phyloP scores from a whole-genome alignment of 2,113 vertebrate genomes.

The Pitta sordida region DNA sequence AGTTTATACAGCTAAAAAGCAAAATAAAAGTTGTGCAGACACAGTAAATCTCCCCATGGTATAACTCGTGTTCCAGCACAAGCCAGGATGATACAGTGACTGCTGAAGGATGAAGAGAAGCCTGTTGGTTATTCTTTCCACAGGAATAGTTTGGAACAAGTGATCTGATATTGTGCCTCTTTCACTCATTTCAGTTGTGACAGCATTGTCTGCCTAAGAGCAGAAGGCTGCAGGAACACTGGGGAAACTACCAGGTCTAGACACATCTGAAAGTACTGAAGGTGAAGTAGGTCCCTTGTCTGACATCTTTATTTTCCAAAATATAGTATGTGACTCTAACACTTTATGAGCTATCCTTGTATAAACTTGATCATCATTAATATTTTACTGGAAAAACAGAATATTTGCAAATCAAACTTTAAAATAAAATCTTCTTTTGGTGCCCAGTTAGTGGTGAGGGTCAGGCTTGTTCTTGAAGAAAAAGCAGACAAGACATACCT shows the following conservation, averaged over 20 bases:
- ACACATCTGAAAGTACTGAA: background rate
- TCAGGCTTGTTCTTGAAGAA: background rate
- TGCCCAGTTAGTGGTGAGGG: background rate
- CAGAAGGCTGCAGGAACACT: background rate
- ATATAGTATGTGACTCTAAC: background rate
- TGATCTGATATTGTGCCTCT: background rate
- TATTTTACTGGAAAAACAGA: background rate
- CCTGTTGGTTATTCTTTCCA: background rate
- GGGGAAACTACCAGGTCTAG: background rate
- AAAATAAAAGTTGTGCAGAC: background rate
- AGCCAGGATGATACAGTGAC: background rate
- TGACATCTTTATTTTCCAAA: background rate
- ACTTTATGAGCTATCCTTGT: background rate
- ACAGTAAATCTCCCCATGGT: background rate
- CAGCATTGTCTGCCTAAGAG: background rate
- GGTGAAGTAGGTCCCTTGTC: background rate
- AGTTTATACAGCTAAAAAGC: background rate
- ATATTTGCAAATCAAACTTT: background rate
- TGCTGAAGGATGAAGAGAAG: background rate
- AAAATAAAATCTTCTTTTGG: background rate
- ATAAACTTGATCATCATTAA: background rate
- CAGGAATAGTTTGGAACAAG: background rate
- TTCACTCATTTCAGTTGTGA: background rate
- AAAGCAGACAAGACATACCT: background rate
- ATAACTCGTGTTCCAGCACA: background rate